Evolutionary conservation across 2,797 vertebrate genomes (phyloP), one percentile per base, ranked within the genome.

Genomic region (Peromyscus aztecus): DNA sequence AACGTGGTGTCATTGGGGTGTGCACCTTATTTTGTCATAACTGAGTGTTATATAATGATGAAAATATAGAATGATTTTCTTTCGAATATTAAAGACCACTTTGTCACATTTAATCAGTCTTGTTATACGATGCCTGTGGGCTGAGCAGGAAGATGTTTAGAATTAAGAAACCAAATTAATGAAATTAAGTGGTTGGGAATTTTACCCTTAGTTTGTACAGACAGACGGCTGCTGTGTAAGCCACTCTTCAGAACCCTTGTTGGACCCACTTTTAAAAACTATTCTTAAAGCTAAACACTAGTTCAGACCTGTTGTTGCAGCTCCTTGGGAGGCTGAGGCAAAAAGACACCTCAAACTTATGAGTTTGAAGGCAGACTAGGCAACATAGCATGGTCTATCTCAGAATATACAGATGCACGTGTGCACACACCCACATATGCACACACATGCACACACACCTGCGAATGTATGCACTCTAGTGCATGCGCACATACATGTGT

Each of bases 1-100:
- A 94, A 57, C 31, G 6, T 93, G 57, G 61, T 97, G 24, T 78
- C 91, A 83, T 40, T 52, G 86, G 90, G 40, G 73, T 27, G 31
- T 92, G 73, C 24, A 90, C 80, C 73, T 95, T 89, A 90, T 29
- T 96, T 97, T 95, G 76, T 96, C 94, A 90, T 88, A 90, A 87
- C 1, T 90, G 67, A 49, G 8, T 89, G 27, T 96, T 96, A 95
- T 75, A 71, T 95, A 95, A 96, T 59, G 40, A 76, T 75, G 55
- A 71, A 71, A 65, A 67, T 95, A 91, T 65, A 94, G 76, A 92
- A 78, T 19, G 37, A 9, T 95, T 91, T 87, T 94, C 77, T 94
- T 94, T 89, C 75, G 90, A 83, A 1, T 63, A 91, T 61, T 95
- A 27, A 71, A 61, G 63, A 83, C 89, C 67, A 94, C 75, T 89